Percentiles rank a stretch among this genome's conserved stretches.
Evolutionary conservation across 2,797 vertebrate species (phyloP).

Genomic region (Antrozous pallidus): DNA sequence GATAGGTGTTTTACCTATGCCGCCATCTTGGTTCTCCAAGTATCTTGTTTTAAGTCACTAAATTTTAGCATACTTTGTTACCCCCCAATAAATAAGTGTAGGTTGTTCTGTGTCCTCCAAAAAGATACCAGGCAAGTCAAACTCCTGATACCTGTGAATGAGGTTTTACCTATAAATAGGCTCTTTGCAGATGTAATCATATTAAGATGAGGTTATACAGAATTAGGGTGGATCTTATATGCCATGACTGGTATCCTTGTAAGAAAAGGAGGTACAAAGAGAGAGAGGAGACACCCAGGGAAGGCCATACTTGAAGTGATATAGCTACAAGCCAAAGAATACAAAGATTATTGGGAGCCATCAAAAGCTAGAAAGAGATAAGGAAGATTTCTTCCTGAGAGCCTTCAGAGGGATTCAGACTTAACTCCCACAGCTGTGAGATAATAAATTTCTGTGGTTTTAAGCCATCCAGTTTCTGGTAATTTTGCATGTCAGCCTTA

Average conservation of each 20-base stretch:
- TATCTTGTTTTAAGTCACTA: background rate
- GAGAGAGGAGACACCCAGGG: background rate
- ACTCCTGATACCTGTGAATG: background rate
- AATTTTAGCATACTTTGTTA: background rate
- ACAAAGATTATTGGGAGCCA: background rate
- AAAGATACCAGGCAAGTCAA: background rate
- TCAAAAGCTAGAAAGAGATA: background rate
- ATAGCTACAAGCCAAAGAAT: background rate
- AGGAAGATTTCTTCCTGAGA: background rate
- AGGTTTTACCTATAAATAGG: background rate
- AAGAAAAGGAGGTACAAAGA: background rate
- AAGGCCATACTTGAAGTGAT: background rate
- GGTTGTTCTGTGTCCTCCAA: background rate
- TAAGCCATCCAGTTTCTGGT: background rate
- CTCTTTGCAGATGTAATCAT: background rate
- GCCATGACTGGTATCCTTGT: background rate
- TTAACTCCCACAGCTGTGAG: background rate
- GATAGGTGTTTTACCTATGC: no score
- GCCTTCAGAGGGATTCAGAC: background rate
- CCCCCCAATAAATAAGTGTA: background rate
- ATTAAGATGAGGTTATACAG: background rate
- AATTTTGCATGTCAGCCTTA: background rate
- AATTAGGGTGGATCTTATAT: background rate
- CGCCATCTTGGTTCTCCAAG: no score
- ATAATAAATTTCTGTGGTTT: background rate